Conservation (phyloP, 1,140 invertebrate genomes). For the Trinorchestia longiramus region DNA sequence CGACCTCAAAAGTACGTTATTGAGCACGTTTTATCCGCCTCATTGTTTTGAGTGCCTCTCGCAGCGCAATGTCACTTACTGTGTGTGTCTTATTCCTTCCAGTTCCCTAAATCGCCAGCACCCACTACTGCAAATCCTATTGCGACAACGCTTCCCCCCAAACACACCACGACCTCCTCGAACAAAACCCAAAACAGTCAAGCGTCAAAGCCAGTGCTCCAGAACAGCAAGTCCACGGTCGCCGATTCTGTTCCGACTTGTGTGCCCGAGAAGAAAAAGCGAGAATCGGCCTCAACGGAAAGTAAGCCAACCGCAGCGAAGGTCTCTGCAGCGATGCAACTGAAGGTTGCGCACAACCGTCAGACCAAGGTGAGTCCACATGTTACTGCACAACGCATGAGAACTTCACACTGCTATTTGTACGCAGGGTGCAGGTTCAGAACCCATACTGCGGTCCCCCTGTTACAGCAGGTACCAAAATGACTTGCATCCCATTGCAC, state of each 20-base stretch:
- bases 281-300: neutral
- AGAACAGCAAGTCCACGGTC: conserved; percentile 39
- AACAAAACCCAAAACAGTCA: neutral
- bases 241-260: conserved; percentile 28
- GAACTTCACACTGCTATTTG: neutral
- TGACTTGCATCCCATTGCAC: no score
- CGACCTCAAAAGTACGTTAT: neutral
- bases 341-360: conserved; percentile 28
- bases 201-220: neutral
- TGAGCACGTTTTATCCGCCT: neutral
- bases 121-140: neutral
- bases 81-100: neutral
- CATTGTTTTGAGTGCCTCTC: neutral
- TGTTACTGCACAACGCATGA: neutral
- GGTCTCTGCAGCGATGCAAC: conserved; percentile 4
- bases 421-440: neutral
- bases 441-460: no score
- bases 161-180: neutral
- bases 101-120: neutral
- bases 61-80: neutral
- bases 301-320: neutral
- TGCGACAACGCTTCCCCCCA: neutral
- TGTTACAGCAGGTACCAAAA: no score
- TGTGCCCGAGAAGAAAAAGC: conserved; percentile 44
- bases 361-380: conserved; percentile 2